Evolutionary conservation across 2,797 vertebrate species (phyloP), one percentile per base, ranked within the genome.

Genomic region (Eutrigla gurnardus): DNA sequence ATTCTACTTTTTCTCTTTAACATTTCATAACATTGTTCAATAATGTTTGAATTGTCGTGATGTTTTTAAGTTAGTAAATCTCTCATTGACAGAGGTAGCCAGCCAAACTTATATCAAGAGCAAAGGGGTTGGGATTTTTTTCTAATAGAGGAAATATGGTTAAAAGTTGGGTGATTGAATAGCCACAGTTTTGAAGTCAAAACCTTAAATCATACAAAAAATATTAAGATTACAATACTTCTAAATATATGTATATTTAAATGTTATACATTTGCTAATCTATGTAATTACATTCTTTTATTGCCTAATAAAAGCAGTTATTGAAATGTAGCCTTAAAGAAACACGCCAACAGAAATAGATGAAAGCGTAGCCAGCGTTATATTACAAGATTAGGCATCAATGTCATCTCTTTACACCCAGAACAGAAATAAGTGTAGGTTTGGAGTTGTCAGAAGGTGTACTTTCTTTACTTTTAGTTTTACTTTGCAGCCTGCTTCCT

Each of bases 51-150:
- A 25, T 25, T 25, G 25, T 25, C 25, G 2, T 25, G 25, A 25
- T 25, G 25, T 33, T 25, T 57, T 42, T 55, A 60, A 60, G n/a
- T 61, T 42, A 18, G 45, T 37, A 4, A 25, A 50, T 58, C 79
- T 65, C 1, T 75, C 36, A 58, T 43, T 66, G 12, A 61, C 39
- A 71, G 58, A 43, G 61, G 63, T 37, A 77, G 59, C 13, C 25
- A 73, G 64, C 8, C 35, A 80, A 75, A 79, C 60, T 73, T 10
- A 66, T 57, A 50, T 66, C n/a, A 65, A 71, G 35, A 65, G 59
- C 42, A 78, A 70, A 68, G 40, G 47, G 40, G 58, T 66, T 71
- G 33, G 32, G 32, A 64, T 55, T 76, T 35, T 35, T 45, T 18
- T 7, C 60, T 58, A 36, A 63, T 10, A 70, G 14, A 68, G 18